Conservation (phyloP, 1,140 invertebrate species). For the Drosophila mojavensis region DNA sequence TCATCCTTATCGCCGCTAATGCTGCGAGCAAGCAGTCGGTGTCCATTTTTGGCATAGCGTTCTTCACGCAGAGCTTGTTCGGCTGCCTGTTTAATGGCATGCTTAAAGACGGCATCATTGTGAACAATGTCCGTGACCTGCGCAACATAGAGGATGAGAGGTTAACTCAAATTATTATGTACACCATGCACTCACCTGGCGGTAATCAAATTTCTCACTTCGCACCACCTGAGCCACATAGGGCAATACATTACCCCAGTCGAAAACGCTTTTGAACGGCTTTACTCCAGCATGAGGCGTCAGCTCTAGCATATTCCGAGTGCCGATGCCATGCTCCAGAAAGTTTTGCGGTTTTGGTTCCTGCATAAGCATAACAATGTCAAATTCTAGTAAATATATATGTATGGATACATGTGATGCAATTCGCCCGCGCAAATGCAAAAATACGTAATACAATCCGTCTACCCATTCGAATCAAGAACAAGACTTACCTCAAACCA, state of each 20-base stretch:
- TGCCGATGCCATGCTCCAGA: constrained; percentile 74
- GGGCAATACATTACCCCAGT: constrained; percentile 75
- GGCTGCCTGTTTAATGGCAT: constrained; percentile 88
- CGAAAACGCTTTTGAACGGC: constrained; percentile 64
- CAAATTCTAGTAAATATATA: constrained; percentile 11
- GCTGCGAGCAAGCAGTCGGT: constrained; percentile 68
- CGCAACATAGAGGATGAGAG: constrained; percentile 5
- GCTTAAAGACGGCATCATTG: constrained; percentile 88
- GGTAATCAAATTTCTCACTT: constrained; percentile 75
- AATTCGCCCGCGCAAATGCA: constrained; percentile 40
- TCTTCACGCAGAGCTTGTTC: constrained; percentile 84
- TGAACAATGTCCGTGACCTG: constrained; percentile 86
- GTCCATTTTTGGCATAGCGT: constrained; percentile 64
- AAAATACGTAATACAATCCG: constrained; percentile 3
- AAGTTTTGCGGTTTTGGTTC: constrained; percentile 67
- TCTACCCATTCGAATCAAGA: neutral
- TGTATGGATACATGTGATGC: constrained; percentile 50
- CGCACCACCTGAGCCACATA: constrained; percentile 84
- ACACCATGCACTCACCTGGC: constrained; percentile 58
- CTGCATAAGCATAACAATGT: constrained; percentile 35
- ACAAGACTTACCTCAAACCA: constrained; percentile 73
- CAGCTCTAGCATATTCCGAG: constrained; percentile 76
- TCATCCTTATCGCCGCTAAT: constrained; percentile 78
- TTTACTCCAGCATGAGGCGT: constrained; percentile 71
- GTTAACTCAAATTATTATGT: constrained; percentile 26